These are phyloP conservation scores for Loris lydekkerianus DNA, from an alignment of 2,797 vertebrate species.

Conservation along the genomic window DNA sequence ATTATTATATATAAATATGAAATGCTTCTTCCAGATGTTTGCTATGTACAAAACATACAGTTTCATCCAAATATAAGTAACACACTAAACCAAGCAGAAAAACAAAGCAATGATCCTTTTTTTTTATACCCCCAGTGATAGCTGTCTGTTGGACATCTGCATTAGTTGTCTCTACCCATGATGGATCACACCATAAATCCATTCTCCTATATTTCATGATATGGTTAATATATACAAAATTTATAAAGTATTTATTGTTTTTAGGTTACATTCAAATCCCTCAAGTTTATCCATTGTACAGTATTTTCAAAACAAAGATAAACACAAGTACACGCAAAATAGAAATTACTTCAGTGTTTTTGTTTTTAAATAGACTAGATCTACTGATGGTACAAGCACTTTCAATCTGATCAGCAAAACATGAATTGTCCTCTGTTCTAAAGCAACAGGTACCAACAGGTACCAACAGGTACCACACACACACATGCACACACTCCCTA, in stretches of 20 bases:
- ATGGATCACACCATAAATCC: slow-evolving; percentile 50
- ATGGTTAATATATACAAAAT: slow-evolving; percentile 36
- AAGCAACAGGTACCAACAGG: slow-evolving; percentile 1
- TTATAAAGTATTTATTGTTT: slow-evolving; percentile 44
- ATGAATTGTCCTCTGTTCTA: neutral
- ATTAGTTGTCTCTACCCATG: slow-evolving; percentile 39
- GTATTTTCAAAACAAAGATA: slow-evolving; percentile 51
- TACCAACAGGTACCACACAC: neutral
- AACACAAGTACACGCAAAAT: neutral
- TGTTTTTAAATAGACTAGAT: slow-evolving; percentile 53
- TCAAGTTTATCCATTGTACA: neutral
- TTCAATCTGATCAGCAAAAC: slow-evolving; percentile 33
- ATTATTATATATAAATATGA: slow-evolving; percentile 41
- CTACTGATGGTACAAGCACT: neutral
- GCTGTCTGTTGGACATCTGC: neutral
- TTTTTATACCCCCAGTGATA: neutral
- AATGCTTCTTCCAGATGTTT: slow-evolving; percentile 40
- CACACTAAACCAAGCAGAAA: slow-evolving; percentile 17
- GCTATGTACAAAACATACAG: slow-evolving; percentile 3
- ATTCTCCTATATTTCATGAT: slow-evolving; percentile 62
- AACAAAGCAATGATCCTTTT: neutral
- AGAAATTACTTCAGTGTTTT: slow-evolving; percentile 11
- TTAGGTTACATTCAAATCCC: neutral
- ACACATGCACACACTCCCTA: neutral
- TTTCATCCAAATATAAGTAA: slow-evolving; percentile 50